phyloP scores from a whole-genome alignment of 2,888 invertebrate genomes.

The Tiliacea citrago region DNA sequence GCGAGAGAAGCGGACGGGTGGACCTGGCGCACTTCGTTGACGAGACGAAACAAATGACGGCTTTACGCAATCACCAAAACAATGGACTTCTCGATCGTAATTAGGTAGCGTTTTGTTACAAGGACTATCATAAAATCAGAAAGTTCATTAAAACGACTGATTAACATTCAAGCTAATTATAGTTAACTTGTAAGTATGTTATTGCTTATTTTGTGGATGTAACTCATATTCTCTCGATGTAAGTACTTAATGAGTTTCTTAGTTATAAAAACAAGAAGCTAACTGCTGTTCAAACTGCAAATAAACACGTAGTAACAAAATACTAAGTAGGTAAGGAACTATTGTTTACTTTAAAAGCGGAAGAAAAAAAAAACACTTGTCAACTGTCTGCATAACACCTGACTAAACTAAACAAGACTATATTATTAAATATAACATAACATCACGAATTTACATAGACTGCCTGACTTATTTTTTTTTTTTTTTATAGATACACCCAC shows the following conservation, averaged over 20 bases:
- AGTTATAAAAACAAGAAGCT: slow-evolving; percentile 31
- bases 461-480: too few species aligned
- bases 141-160: slow-evolving; percentile 60
- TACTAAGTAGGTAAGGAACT: slow-evolving; percentile 29
- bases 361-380: slow-evolving; percentile 44
- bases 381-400: slow-evolving; percentile 39
- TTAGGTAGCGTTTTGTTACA: slow-evolving; percentile 63
- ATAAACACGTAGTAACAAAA: slow-evolving; percentile 27
- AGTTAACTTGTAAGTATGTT: slow-evolving; percentile 35
- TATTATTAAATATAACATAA: too few species aligned
- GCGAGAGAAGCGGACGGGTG: slow-evolving; percentile 65
- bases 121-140: slow-evolving; percentile 66
- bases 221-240: slow-evolving; percentile 15
- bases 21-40: slow-evolving; percentile 43
- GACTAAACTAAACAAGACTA: slow-evolving; percentile 42
- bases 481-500: too few species aligned
- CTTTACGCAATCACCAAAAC: slow-evolving; percentile 72
- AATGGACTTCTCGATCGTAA: slow-evolving; percentile 70
- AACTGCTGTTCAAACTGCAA: background rate
- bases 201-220: slow-evolving; percentile 14
- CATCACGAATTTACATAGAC: too few species aligned
- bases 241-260: slow-evolving; percentile 21
- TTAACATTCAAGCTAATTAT: slow-evolving; percentile 33
- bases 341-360: slow-evolving; percentile 45
- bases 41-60: slow-evolving; percentile 72